Conservation (phyloP, 2,113 vertebrate genomes). For the Pachypanchax playfairii region DNA sequence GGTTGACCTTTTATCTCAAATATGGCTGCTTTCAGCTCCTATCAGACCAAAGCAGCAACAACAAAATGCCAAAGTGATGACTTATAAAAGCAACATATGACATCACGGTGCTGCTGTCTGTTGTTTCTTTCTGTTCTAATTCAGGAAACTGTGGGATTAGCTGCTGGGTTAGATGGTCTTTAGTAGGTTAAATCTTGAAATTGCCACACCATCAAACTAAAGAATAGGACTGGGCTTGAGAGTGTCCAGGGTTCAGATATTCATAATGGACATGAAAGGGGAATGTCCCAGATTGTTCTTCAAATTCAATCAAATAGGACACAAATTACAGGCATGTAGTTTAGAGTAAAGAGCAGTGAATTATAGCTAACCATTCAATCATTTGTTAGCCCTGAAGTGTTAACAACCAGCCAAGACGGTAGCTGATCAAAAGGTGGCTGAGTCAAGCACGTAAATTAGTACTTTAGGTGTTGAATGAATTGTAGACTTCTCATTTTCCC, state of each 20-base stretch:
- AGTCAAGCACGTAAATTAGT: neutral
- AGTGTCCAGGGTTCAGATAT: neutral
- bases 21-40: too few species aligned
- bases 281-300: neutral
- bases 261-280: neutral
- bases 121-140: neutral
- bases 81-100: neutral
- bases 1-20: too few species aligned
- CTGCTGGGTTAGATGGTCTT: neutral
- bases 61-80: neutral
- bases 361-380: neutral
- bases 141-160: neutral
- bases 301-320: too few species aligned
- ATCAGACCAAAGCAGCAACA: too few species aligned
- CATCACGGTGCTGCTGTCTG: neutral
- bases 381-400: neutral
- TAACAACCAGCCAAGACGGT: neutral
- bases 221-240: neutral
- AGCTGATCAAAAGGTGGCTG: neutral
- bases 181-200: neutral
- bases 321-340: neutral
- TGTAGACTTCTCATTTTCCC: neutral
- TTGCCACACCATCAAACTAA: neutral
- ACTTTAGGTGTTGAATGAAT: neutral
- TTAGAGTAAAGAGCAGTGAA: neutral